These are phyloP conservation scores for Pipistrellus pipistrellus DNA, from an alignment of 2,797 vertebrate genomes.

Conservation along the genomic window DNA sequence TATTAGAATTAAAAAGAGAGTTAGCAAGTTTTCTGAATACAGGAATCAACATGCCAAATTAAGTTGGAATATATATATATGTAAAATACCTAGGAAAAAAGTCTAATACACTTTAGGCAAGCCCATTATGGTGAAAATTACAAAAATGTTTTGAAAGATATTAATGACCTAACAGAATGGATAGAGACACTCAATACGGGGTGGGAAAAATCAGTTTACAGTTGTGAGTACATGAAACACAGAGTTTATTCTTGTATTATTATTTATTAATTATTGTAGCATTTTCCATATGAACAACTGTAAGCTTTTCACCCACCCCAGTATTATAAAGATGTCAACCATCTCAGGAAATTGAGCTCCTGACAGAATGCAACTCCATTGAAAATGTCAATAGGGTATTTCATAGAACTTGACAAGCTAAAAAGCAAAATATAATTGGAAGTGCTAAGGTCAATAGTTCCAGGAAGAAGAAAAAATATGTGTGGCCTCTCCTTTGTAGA, in stretches of 20 bases:
- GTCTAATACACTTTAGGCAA: background rate
- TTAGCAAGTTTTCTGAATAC: conserved; percentile 14
- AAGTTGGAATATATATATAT: background rate
- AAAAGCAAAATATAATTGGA: conserved; percentile 56
- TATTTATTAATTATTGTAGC: background rate
- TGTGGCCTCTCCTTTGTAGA: background rate
- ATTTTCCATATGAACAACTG: background rate
- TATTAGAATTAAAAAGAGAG: background rate
- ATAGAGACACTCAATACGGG: background rate
- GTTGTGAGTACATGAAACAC: background rate
- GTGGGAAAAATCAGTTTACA: too few relatives aligned
- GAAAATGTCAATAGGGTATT: conserved; percentile 66
- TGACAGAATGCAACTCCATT: background rate
- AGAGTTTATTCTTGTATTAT: background rate
- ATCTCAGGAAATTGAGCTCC: background rate
- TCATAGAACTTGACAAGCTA: conserved; percentile 59
- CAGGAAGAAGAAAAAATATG: conserved; percentile 43
- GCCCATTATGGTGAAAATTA: background rate
- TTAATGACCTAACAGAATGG: background rate
- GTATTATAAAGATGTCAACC: background rate
- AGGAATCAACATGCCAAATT: background rate
- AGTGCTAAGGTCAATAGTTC: conserved; percentile 63
- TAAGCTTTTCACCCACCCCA: too few relatives aligned
- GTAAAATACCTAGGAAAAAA: background rate
- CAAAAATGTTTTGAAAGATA: conserved; percentile 29